Evolutionary conservation across 2,797 vertebrate genomes (phyloP), one percentile per base, ranked within the genome.

Genomic region (Acropternis orthonyx): DNA sequence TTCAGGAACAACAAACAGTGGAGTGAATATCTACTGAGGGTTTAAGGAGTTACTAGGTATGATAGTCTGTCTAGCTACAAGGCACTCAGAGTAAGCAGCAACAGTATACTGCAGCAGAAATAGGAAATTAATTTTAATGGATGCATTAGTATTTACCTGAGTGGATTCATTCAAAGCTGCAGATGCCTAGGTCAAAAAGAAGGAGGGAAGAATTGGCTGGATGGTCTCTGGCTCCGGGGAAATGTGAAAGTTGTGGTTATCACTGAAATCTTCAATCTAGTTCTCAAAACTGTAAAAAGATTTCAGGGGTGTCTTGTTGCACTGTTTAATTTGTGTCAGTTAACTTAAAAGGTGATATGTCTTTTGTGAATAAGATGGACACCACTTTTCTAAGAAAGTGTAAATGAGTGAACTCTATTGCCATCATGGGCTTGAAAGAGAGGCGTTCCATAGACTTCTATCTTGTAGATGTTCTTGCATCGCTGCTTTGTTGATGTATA

Each of bases 381-480:
- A 22, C 34, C 0, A 1, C 74, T 94, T 88, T 88, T 76, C 81
- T 89, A 74, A 51, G 61, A 20, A 49, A 89, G 52, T 56, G 15
- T 75, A 75, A 95, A 58, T 73, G 73, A 94, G 59, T 52, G 67
- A 66, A 18, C 83, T 85, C 37, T 76, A 48, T 48, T 66, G 83
- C 51, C 1, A 1, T 94, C 93, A 23, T 14, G 51, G 71, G 19
- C 54, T 90, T 96, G 88, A 97, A 92, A 94, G 71, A 94, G 59
- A 92, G 83, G 74, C 0, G 0, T 73, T 78, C 36, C 76, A 37
- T 9, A 48, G 83, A 82, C 59, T 92, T 95, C 88, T 74, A 6
- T 97, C 92, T 96, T 95, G 84, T 87, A 82, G 78, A 87, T 95
- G 93, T 89, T 86, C 44, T 88, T 95, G 88, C 93, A 89, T 95